Conservation (phyloP, 1,140 invertebrate genomes). For the Drosophila fuyamai region DNA sequence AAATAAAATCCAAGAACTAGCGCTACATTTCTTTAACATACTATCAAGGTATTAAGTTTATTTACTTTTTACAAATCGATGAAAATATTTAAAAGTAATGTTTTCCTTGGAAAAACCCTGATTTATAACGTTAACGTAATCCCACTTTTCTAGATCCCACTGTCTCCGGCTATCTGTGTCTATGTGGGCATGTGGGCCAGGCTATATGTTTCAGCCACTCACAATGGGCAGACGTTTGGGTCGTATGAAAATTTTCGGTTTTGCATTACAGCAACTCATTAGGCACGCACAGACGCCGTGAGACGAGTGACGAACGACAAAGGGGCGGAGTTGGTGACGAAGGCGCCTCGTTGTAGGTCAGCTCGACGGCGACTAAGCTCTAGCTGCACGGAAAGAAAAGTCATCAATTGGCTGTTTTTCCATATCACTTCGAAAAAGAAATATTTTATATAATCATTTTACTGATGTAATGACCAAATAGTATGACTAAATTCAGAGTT, state of each 20-base stretch:
- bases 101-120: too few relatives aligned
- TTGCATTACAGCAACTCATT: constrained; percentile 79
- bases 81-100: too few relatives aligned
- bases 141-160: neutral
- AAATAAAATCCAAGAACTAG: too few relatives aligned
- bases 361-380: constrained; percentile 18
- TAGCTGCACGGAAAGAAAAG: constrained; percentile 1
- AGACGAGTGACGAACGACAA: constrained; percentile 9
- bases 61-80: too few relatives aligned
- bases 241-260: constrained; percentile 58
- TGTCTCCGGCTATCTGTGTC: constrained; percentile 23
- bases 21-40: too few relatives aligned
- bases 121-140: too few relatives aligned
- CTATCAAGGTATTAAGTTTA: too few relatives aligned
- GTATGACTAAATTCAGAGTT: too few relatives aligned
- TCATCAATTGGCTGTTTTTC: too few relatives aligned
- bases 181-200: constrained; percentile 56
- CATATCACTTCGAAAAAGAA: too few relatives aligned
- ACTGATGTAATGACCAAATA: too few relatives aligned
- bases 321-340: constrained; percentile 30
- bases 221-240: constrained; percentile 46
- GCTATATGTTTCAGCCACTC: constrained; percentile 69
- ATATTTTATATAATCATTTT: too few relatives aligned
- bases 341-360: constrained; percentile 70
- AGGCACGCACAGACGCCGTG: constrained; percentile 74